These are phyloP conservation scores for Arctocebus calabarensis DNA, from an alignment of 2,797 vertebrate genomes.

Conservation along the genomic window DNA sequence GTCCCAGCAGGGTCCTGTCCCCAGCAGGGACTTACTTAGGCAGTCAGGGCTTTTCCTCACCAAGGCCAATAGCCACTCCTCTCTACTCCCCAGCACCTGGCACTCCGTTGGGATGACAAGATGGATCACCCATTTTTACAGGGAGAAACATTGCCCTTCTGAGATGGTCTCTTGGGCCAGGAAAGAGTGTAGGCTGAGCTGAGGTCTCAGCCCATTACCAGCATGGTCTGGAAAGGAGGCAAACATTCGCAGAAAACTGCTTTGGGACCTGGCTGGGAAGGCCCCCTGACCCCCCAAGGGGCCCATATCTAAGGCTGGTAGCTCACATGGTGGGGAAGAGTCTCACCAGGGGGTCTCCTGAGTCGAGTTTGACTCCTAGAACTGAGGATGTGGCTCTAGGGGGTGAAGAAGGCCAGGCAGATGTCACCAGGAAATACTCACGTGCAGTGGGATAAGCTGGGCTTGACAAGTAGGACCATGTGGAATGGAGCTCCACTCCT, in stretches of 20 bases:
- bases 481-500: not conserved
- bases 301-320: not conserved
- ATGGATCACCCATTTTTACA: conserved; percentile 70
- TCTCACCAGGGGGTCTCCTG: not conserved
- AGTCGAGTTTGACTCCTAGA: not conserved
- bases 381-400: not conserved
- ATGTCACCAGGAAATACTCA: not conserved
- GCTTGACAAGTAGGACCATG: not conserved
- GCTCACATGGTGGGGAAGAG: not conserved
- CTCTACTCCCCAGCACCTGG: not conserved
- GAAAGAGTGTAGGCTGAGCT: conserved; percentile 48
- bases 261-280: conserved; percentile 8
- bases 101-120: conserved; percentile 52
- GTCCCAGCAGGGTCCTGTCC: not conserved
- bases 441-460: not conserved
- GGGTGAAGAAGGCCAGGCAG: not conserved
- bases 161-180: conserved; percentile 22
- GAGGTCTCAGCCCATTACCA: conserved; percentile 38
- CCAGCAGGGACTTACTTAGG: not conserved
- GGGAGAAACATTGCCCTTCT: conserved; percentile 56
- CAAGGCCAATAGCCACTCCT: not conserved
- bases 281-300: not conserved
- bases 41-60: not conserved
- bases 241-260: not conserved
- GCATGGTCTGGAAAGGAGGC: conserved; percentile 60